Conservation (phyloP, 2,888 invertebrate genomes). For the Dynastes tityus region DNA sequence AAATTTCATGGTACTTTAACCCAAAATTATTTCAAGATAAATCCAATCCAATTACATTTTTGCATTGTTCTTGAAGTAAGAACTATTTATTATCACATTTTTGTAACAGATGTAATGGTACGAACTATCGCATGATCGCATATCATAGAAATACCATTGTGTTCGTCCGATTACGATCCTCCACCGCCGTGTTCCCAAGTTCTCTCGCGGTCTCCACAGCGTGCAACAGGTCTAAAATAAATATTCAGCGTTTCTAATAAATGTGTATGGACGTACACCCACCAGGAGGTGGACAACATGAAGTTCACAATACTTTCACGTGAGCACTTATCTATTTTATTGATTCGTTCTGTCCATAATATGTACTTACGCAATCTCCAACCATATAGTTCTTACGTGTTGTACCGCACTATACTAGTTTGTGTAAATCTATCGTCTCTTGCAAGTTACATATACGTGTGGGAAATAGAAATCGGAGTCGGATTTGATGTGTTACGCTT, state of each 20-base stretch:
- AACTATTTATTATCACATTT: no score
- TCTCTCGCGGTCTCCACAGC: neutral
- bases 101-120: no score
- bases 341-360: conserved; percentile 10
- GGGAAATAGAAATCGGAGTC: no score
- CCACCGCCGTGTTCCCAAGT: neutral
- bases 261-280: conserved; percentile 34
- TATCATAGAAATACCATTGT: neutral
- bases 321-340: conserved; percentile 28
- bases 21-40: no score
- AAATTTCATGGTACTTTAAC: no score
- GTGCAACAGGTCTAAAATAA: conserved; percentile 5
- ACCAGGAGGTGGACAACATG: conserved; percentile 39
- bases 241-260: conserved; percentile 34
- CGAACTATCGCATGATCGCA: neutral
- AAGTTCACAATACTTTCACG: conserved; percentile 33
- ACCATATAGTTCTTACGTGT: no score
- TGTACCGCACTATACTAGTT: no score
- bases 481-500: no score
- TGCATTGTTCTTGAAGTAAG: no score
- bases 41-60: no score
- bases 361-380: neutral
- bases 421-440: no score
- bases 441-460: no score
- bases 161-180: conserved; percentile 4